Percentiles rank a stretch among this genome's conserved stretches.
Conservation (phyloP, 2,113 vertebrate genomes). For the Stercorarius parasiticus region DNA sequence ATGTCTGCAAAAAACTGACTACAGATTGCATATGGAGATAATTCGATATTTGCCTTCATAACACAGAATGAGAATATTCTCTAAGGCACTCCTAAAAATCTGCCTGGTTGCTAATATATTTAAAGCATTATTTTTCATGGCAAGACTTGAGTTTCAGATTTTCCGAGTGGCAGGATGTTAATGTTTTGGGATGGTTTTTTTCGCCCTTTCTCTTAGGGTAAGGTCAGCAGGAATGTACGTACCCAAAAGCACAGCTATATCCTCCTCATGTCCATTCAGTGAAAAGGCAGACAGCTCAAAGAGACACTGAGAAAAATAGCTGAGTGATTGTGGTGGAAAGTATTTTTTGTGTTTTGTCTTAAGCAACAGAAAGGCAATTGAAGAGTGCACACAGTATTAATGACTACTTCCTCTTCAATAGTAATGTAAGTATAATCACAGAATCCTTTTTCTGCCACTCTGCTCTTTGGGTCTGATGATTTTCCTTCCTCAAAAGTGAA, state of each 20-base stretch:
- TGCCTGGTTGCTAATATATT: neutral
- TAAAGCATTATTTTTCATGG: neutral
- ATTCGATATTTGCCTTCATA: neutral
- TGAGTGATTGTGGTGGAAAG: neutral
- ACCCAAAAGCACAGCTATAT: neutral
- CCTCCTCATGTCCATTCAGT: neutral
- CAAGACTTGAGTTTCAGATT: neutral
- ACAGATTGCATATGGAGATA: neutral
- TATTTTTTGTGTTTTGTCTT: neutral
- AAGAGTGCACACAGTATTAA: neutral
- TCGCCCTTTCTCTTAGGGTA: neutral
- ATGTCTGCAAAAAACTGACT: neutral
- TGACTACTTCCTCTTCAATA: neutral
- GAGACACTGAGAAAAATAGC: neutral
- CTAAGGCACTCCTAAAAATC: neutral
- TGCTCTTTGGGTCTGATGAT: neutral
- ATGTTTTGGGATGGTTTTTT: neutral
- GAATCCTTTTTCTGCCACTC: neutral
- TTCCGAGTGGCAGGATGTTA: neutral
- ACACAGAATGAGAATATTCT: neutral
- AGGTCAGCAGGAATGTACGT: neutral
- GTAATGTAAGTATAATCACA: neutral
- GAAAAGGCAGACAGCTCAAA: neutral
- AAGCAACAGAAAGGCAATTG: neutral
- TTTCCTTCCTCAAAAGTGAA: neutral